A percentile compares a stretch with the other conserved stretches of the same genome.
These are phyloP conservation scores for Teleogryllus oceanicus DNA, from an alignment of 2,888 invertebrate genomes.

Conservation along the genomic window DNA sequence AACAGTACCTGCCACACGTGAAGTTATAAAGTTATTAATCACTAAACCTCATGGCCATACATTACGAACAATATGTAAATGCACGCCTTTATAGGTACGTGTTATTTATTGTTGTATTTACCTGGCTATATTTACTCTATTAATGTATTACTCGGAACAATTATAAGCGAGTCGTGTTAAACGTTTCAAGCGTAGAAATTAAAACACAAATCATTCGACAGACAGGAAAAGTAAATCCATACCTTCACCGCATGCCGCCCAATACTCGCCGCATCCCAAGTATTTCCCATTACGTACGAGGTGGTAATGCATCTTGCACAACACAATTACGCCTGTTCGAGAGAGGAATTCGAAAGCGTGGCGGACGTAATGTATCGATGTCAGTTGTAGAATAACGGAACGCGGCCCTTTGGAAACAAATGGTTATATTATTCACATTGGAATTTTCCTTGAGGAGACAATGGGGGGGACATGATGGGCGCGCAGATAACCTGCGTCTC, in stretches of 20 bases:
- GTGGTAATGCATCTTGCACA: not conserved
- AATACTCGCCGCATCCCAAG: too few relatives aligned
- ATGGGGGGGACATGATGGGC: slow-evolving; percentile 5
- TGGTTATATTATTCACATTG: slow-evolving; percentile 18
- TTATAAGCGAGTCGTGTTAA: not conserved
- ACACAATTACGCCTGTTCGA: slow-evolving; percentile 6
- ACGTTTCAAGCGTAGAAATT: not conserved
- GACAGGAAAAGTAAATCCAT: too few relatives aligned
- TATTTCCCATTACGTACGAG: too few relatives aligned
- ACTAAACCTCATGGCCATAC: not conserved
- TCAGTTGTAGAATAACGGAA: slow-evolving; percentile 11
- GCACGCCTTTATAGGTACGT: not conserved
- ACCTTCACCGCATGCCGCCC: too few relatives aligned
- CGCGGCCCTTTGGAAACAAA: not conserved
- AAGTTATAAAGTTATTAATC: slow-evolving; percentile 18
- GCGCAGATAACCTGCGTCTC: not conserved
- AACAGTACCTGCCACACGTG: slow-evolving; percentile 18
- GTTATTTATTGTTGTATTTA: slow-evolving; percentile 2
- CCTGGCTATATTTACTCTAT: slow-evolving; percentile 6
- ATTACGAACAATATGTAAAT: slow-evolving; percentile 18
- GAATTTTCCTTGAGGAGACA: slow-evolving; percentile 9
- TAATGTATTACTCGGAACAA: not conserved
- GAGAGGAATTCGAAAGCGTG: not conserved
- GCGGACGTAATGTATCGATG: not conserved
- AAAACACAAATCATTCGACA: slow-evolving; percentile 9